Evolutionary conservation across 2,888 invertebrate species (phyloP), one percentile per base, ranked within the genome.

Genomic region (Idaea dimidiata): DNA sequence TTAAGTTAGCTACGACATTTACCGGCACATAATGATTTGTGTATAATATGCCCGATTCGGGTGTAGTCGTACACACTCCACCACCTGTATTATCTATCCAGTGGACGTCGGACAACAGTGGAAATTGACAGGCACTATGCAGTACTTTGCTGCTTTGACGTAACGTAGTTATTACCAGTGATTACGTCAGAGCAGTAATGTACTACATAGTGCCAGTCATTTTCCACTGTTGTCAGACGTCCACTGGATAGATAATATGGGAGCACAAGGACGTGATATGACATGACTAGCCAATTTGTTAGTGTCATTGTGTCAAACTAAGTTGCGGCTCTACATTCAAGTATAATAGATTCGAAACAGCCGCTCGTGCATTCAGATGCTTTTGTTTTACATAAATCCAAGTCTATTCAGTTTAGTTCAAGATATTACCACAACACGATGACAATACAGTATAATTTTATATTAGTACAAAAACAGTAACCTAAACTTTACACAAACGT

Each of bases 401-500:
- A 61, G 62, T 65, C 65, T 56, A 56, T 18, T 16, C 18, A 17
- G 18, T 18, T 56, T 56, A 61, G 43, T 64, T 64, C 66, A 66
- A 60, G 62, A 61, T 60, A 69, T 71, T 68, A 68, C 65, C 66
- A 69, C 69, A 71, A 63, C 69, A 71, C 73, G 73, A 76, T 76
- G 72, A 74, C 72, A 70, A 70, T 74, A 68, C 74, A 72, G 64
- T 66, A n/a, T n/a, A 71, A 73, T 74, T 72, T 6, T 68, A 74
- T 66, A 78, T 76, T 79, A 80, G 76, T 81, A 76, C 70, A 75
- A 72, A 24, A 76, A 76, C 71, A 72, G 68, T 73, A 72, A 78
- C 67, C 73, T 76, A 69, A 65, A 74, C 77, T 76, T 43, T 14
- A 43, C 74, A 75, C 77, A 70, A 73, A 71, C 72, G 75, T 75